A percentile compares a stretch with the other conserved stretches of the same genome.
Evolutionary conservation across 2,888 invertebrate genomes (phyloP).

Genomic region (Pollenia labialis): DNA sequence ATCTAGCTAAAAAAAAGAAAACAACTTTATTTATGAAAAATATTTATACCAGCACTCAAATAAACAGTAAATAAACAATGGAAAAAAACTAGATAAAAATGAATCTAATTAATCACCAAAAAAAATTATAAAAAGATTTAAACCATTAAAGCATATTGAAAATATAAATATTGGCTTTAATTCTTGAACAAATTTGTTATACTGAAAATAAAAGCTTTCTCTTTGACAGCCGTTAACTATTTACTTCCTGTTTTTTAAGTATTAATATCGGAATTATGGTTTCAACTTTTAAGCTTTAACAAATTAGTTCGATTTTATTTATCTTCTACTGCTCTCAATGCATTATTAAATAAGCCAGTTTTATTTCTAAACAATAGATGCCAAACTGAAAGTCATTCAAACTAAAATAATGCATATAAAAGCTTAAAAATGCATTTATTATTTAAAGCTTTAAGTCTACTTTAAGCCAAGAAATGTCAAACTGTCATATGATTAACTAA

Average conservation of each 20-base stretch:
- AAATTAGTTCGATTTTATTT: conserved; percentile 21
- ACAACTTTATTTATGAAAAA: conserved; percentile 24
- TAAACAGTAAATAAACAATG: conserved; percentile 11
- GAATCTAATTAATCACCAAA: conserved; percentile 21
- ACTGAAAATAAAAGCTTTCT: conserved; percentile 19
- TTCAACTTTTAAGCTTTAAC: not conserved
- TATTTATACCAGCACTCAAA: not conserved
- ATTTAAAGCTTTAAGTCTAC: conserved; percentile 41
- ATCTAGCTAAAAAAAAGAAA: conserved; percentile 23
- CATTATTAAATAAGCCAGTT: not conserved
- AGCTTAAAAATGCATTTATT: conserved; percentile 24
- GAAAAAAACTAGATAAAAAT: conserved; percentile 13
- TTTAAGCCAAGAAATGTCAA: conserved; percentile 65
- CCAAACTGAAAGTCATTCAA: not conserved
- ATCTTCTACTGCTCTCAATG: not conserved
- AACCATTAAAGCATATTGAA: not conserved
- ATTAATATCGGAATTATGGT: not conserved
- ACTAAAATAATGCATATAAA: conserved; percentile 4
- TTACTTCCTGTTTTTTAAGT: conserved; percentile 39
- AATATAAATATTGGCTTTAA: no score
- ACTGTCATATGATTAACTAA: conserved; percentile 69
- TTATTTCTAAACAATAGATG: conserved; percentile 48
- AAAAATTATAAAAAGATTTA: not conserved
- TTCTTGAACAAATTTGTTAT: not conserved
- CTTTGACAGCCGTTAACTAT: not conserved